phyloP scores from a whole-genome alignment of 2,113 vertebrate species.

The Vulpes lagopus region DNA sequence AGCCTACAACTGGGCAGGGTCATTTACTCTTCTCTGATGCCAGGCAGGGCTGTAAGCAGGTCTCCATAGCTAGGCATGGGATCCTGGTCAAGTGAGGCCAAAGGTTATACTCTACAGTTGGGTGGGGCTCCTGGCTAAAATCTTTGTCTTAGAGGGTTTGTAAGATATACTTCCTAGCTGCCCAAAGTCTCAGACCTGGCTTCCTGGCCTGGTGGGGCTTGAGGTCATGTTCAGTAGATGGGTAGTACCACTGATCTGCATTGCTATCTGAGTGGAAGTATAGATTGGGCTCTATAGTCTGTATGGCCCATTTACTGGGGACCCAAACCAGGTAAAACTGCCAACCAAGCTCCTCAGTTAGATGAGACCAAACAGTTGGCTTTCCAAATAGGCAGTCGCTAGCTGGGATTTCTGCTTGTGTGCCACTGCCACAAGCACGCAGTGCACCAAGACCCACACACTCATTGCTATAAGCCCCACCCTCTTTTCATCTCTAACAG shows the following conservation, averaged over 20 bases:
- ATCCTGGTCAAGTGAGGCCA: neutral
- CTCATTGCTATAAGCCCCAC: neutral
- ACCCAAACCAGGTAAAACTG: neutral
- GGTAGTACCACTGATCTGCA: neutral
- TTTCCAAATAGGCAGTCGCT: neutral
- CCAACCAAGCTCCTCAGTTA: too few species aligned
- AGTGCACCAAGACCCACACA: rapidly evolving
- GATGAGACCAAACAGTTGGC: neutral
- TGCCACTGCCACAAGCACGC: too few species aligned
- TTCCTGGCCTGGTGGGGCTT: too few species aligned
- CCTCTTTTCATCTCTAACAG: too few species aligned
- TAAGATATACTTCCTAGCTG: neutral
- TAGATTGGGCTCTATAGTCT: neutral
- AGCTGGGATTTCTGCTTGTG: neutral
- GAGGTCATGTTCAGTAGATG: neutral
- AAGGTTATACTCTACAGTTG: neutral
- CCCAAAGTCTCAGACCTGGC: neutral
- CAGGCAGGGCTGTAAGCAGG: too few species aligned
- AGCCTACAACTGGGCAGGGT: neutral
- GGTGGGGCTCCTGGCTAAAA: too few species aligned
- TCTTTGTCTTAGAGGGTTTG: too few species aligned
- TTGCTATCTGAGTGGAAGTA: neutral
- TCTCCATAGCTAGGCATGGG: neutral
- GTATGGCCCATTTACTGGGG: neutral
- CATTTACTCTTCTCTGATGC: neutral